Evolutionary conservation across 2,113 vertebrate genomes (phyloP).

Genomic region (Acanthochromis polyacanthus): DNA sequence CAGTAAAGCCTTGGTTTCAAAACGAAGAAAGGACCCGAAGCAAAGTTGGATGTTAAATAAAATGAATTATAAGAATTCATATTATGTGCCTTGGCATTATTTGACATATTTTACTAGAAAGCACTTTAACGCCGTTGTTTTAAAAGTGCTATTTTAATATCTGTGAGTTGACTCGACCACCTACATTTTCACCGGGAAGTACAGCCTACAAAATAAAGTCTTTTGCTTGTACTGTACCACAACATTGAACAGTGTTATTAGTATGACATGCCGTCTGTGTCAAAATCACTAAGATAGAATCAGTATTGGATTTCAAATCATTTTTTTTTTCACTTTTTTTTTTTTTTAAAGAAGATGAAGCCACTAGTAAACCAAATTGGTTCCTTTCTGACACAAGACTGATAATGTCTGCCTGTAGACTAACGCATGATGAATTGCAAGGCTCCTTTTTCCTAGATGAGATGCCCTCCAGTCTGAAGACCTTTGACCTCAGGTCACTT

Average conservation of each 20-base stretch:
- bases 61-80: not conserved
- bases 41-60: not conserved
- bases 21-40: not conserved
- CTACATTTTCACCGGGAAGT: not conserved
- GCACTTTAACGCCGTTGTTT: too few species aligned
- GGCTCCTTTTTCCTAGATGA: conserved; percentile 57
- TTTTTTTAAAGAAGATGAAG: conserved; percentile 12
- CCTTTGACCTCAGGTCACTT: conserved; percentile 65
- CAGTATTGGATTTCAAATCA: not conserved
- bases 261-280: not conserved
- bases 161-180: not conserved
- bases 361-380: conserved; percentile 4
- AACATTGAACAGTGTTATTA: not conserved
- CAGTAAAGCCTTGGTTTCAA: conserved; percentile 21
- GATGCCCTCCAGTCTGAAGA: conserved; percentile 62
- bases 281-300: not conserved
- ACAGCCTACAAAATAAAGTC: not conserved
- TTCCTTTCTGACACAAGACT: conserved; percentile 38
- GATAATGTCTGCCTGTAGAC: conserved; percentile 60
- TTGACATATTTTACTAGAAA: not conserved
- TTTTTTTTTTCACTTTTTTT: conserved; percentile 5
- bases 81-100: too few species aligned
- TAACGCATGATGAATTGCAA: conserved; percentile 73
- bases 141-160: too few species aligned
- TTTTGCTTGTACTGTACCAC: not conserved